Base-by-base conservation (phyloP, 2,888 invertebrate species). In the Camponotus fellah region DNA sequence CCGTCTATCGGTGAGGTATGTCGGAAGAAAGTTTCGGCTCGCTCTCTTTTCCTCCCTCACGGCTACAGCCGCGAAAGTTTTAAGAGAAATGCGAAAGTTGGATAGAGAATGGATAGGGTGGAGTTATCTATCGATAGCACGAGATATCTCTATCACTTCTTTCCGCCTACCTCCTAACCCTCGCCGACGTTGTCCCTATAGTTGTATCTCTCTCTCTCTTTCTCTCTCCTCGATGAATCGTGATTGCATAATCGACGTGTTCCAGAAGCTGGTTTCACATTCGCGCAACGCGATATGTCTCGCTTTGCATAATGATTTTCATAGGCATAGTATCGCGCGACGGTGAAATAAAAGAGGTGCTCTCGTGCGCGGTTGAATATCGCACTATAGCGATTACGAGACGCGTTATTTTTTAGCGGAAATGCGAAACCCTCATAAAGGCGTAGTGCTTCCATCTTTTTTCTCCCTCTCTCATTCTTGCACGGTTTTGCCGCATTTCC, bases 51-150 rank as follows among this genome's bases (percentile, higher is more conserved):
- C 85, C 82, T 76, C 81, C 72, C 58, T 43, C 86, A 79, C 87
- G 86, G 82, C 90, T 89, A 89, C 87, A 86, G 87, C 86, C 88
- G 91, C 89, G 87, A 89, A 94, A 94, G 92, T 94, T 94, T 93
- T 92, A 92, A 94, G 93, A 94, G 94, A 93, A 94, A 94, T 94
- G 92, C 93, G 93, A 94, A 94, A 94, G 94, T 94, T 94, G 90
- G 93, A 93, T 93, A 92, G 93, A 94, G 94, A 94, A 93, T 93
- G 93, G 93, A 93, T 94, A 94, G 93, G 93, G 90, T 88, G 91
- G 91, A 93, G 93, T 92, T 93, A 93, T 94, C 93, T 93, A 93
- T 93, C 92, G 93, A 93, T 90, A 91, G 88, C 88, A 91, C 87
- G 85, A 84, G 88, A 88, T 89, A 87, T 87, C 85, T 89, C 87